These are phyloP conservation scores for Crioceris asparagi DNA, from an alignment of 2,888 invertebrate genomes.

Conservation along the genomic window DNA sequence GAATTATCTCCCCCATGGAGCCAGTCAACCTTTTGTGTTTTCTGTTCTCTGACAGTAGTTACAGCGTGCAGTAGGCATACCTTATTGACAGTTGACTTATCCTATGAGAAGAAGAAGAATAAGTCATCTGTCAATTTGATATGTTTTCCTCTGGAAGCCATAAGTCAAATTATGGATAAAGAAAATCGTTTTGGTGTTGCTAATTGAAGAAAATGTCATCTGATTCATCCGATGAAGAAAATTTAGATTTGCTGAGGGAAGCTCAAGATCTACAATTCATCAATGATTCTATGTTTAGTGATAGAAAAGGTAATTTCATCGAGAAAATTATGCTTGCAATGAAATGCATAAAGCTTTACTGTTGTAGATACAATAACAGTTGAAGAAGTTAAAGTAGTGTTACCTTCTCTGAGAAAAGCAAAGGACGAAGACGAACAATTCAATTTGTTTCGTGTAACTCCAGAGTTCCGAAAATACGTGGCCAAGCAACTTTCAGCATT, in stretches of 20 bases:
- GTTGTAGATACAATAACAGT: not conserved
- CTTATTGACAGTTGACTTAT: no score
- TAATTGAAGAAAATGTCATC: constrained; percentile 38
- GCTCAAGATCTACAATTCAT: constrained; percentile 43
- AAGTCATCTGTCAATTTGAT: no score
- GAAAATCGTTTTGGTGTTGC: no score
- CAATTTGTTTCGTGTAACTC: constrained; percentile 43
- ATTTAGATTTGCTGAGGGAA: constrained; percentile 33
- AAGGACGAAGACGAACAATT: constrained; percentile 42
- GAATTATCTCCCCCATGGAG: no score
- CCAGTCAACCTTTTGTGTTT: no score
- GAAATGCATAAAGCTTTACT: no score
- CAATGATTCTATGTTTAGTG: constrained; percentile 32
- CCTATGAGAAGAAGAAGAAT: no score
- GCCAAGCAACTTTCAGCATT: constrained; percentile 42
- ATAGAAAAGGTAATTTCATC: constrained; percentile 18
- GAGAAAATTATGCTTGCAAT: no score
- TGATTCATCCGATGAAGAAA: constrained; percentile 33
- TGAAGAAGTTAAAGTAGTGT: constrained; percentile 4
- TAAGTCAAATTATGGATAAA: no score
- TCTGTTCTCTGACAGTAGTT: no score
- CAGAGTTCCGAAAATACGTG: constrained; percentile 42
- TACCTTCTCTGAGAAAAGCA: constrained; percentile 23
- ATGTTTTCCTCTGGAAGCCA: no score
- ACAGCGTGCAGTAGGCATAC: no score